Evolutionary conservation across 2,888 invertebrate species (phyloP).

Genomic region (Spialia ferax): DNA sequence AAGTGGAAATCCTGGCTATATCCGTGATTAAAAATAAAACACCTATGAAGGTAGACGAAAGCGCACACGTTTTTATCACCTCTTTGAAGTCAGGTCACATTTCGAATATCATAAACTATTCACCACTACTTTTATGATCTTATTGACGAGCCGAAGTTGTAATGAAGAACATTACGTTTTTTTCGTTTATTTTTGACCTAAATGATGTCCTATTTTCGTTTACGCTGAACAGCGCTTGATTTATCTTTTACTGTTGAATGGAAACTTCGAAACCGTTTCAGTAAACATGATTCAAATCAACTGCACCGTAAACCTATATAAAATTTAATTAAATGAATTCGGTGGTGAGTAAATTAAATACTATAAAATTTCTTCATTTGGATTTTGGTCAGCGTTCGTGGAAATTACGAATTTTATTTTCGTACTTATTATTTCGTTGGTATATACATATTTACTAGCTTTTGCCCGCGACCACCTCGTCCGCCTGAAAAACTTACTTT

Average conservation of each 20-base stretch:
- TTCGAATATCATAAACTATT: conserved; percentile 61
- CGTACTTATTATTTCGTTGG: too few relatives aligned
- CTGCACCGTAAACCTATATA: conserved; percentile 24
- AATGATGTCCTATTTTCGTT: too few relatives aligned
- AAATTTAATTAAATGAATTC: too few relatives aligned
- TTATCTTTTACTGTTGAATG: not conserved
- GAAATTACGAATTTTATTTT: too few relatives aligned
- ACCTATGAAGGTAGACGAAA: conserved; percentile 52
- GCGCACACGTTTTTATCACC: conserved; percentile 56
- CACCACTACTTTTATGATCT: conserved; percentile 48
- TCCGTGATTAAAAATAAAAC: conserved; percentile 46
- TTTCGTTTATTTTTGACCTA: not conserved
- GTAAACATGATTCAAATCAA: conserved; percentile 20
- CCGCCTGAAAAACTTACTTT: too few relatives aligned
- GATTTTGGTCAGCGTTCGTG: not conserved
- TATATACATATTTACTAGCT: too few relatives aligned
- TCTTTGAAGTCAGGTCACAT: conserved; percentile 59
- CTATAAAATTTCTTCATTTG: not conserved
- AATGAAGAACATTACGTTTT: too few relatives aligned
- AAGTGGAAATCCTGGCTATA: conserved; percentile 38
- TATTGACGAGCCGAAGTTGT: not conserved
- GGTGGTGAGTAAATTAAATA: not conserved
- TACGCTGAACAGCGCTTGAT: too few relatives aligned
- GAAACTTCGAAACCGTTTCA: not conserved
- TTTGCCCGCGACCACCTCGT: too few relatives aligned